Base-by-base conservation (phyloP, 2,113 vertebrate species). In the Myotis davidii region DNA sequence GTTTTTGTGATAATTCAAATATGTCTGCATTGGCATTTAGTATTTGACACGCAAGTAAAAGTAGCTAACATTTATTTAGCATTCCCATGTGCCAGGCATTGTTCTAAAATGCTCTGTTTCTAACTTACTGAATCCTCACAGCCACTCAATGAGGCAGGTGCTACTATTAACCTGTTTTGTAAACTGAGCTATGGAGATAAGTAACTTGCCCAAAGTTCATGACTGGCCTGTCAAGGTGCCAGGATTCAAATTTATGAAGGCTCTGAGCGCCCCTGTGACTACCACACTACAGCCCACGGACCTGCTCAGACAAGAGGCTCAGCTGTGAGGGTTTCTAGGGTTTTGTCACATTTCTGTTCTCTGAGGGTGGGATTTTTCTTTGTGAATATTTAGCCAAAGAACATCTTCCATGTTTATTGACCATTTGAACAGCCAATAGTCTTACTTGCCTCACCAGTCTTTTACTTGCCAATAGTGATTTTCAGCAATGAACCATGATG, bases 1-100 rank as follows among this genome's bases (percentile, higher is more conserved):
- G 32, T 76, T 85, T 90, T 65, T 48, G 21, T 81, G 67, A 50
- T 88, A 70, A 72, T 70, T 85, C 27, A 91, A 64, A 23, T 61
- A 61, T 27, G 45, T 11, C 7, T 69, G 6, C 11, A 9, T 78
- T 88, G 64, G 17, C 32, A 64, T 45, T 50, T 65, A 56, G 4
- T 37, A 5, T 77, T 95, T 77, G 83, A 73, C 29, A 52, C 21
- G 64, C 48, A 45, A 25, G 20, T 18, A 65, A 23, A 56, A 85
- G 48, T 9, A 50, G 23, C 17, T 78, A 85, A 59, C 54, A 48
- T 59, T 70, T 64, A 52, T 50, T 76, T 85, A 95, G 72, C 50
- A 42, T 85, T 45, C 79, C n/a, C 11, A 12, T 27, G n/a, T 52
- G 34, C 45, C 45, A 42, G 27, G 7, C 27, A 52, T 65, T 83